Conservation (phyloP, 2,888 invertebrate species). For the Caenorhabditis sp. region DNA sequence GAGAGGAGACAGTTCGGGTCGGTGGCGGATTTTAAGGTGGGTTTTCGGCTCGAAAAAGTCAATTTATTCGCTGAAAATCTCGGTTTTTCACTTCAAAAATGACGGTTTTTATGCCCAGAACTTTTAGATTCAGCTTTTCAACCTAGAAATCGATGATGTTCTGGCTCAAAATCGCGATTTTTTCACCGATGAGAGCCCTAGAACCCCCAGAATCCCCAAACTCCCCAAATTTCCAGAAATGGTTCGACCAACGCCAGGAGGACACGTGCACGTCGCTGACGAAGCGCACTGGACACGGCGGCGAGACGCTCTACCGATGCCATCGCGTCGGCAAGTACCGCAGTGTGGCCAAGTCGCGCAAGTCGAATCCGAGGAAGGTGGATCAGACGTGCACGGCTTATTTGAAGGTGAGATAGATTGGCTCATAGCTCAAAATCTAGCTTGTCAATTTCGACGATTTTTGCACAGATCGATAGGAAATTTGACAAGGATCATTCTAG, state of each 20-base stretch:
- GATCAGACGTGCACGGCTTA: conserved; percentile 65
- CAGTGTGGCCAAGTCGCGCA: conserved; percentile 61
- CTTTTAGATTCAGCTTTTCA: too few species aligned
- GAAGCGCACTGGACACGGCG: conserved; percentile 64
- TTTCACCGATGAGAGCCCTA: too few species aligned
- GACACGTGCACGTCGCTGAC: conserved; percentile 64
- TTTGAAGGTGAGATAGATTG: conserved; percentile 53
- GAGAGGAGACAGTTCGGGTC: conserved; percentile 38
- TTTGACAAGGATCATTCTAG: too few species aligned
- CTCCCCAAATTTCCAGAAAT: conserved; percentile 25
- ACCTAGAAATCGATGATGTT: too few species aligned
- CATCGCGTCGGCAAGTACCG: conserved; percentile 59
- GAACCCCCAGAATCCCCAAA: too few species aligned
- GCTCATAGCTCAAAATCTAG: not conserved
- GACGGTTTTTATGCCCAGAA: too few species aligned
- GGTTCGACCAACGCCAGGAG: conserved; percentile 67
- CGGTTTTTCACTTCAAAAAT: not conserved
- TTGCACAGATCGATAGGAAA: too few species aligned
- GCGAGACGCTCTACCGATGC: conserved; percentile 61
- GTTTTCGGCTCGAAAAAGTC: not conserved
- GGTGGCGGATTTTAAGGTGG: conserved; percentile 27
- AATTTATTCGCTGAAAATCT: too few species aligned
- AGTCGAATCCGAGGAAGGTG: conserved; percentile 63
- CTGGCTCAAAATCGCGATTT: too few species aligned
- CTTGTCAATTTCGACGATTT: not conserved